A percentile compares a stretch with the other conserved stretches of the same genome.
These are phyloP conservation scores for Picathartes gymnocephalus DNA, from an alignment of 2,113 vertebrate species.

Conservation along the genomic window DNA sequence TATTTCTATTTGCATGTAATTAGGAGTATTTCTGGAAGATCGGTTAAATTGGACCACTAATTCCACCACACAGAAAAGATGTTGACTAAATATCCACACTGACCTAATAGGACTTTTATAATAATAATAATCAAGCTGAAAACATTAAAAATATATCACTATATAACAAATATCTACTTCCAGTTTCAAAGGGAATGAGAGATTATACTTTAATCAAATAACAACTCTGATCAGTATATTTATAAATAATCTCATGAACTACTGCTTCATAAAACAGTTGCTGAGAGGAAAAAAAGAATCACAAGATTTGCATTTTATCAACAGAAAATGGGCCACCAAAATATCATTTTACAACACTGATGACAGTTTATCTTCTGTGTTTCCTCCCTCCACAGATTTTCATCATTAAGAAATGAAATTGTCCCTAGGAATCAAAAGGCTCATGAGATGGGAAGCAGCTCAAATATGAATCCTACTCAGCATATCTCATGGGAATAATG, in stretches of 20 bases:
- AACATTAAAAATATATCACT: not conserved
- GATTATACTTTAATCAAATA: conserved; percentile 17
- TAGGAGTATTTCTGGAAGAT: not conserved
- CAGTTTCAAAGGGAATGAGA: conserved; percentile 35
- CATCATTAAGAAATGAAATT: not conserved
- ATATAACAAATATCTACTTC: not conserved
- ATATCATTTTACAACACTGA: conserved; percentile 34
- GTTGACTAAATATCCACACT: not conserved
- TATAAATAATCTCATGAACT: conserved; percentile 6
- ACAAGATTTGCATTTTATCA: conserved; percentile 4
- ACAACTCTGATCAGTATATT: not conserved
- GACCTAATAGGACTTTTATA: not conserved
- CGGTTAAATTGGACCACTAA: not conserved
- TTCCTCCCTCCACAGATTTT: not conserved
- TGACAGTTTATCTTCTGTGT: not conserved
- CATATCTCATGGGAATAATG: not conserved
- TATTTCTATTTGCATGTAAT: not conserved
- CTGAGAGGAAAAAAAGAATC: not conserved
- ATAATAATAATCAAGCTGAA: conserved; percentile 4
- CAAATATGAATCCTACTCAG: not conserved
- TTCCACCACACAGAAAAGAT: not conserved
- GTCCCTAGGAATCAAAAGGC: not conserved
- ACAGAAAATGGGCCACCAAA: conserved; percentile 23
- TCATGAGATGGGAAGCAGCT: not conserved
- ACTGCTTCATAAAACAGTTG: not conserved